A percentile compares a stretch with the other conserved stretches of the same genome.
phyloP scores from a whole-genome alignment of 2,113 vertebrate species.

The Micronycteris hirsuta region DNA sequence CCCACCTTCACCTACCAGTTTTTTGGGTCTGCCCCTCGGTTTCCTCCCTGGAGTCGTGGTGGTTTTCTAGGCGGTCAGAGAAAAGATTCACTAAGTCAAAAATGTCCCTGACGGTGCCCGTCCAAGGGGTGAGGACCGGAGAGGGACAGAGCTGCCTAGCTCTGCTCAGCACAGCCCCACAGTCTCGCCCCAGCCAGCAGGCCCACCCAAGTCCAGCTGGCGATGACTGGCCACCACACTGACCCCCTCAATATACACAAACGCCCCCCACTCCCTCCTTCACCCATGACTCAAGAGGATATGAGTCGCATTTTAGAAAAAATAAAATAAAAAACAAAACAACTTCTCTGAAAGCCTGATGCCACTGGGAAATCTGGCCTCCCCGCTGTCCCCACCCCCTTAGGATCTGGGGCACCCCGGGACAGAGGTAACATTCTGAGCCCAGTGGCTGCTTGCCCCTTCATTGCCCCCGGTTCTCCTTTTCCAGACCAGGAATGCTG shows the following conservation, averaged over 20 bases:
- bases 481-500: neutral
- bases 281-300: conserved; percentile 82
- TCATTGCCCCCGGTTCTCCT: no score
- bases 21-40: conserved; percentile 95
- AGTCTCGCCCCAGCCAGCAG: neutral
- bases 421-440: neutral
- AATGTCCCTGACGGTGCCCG: neutral
- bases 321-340: conserved; percentile 26
- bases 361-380: neutral
- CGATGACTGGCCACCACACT: conserved; percentile 43
- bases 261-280: conserved; percentile 11
- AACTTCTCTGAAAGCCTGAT: conserved; percentile 25
- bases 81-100: neutral
- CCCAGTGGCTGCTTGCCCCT: neutral
- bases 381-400: neutral
- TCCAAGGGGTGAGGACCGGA: fast-evolving
- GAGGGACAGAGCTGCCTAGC: neutral
- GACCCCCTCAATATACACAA: neutral
- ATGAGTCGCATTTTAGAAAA: conserved; percentile 75
- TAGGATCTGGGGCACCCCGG: neutral
- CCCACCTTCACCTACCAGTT: conserved; percentile 83
- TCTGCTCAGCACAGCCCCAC: neutral
- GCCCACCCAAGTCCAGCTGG: conserved; percentile 42
- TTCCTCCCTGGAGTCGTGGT: conserved; percentile 88
- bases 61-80: conserved; percentile 83